These are phyloP conservation scores for Poeciliopsis paucimaculata DNA, from an alignment of 2,797 vertebrate genomes.

Conservation along the genomic window DNA sequence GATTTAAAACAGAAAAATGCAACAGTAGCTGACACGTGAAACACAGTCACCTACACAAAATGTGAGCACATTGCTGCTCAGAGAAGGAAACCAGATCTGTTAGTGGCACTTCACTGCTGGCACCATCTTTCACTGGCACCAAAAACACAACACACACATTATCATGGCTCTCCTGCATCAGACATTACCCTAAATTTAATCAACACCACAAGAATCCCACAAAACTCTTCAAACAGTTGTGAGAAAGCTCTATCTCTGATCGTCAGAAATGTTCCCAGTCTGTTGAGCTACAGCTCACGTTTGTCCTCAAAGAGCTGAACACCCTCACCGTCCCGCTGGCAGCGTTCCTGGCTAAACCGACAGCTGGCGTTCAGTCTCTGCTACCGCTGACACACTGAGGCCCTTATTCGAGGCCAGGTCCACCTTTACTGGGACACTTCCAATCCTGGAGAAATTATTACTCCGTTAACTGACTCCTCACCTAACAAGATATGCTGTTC, in stretches of 20 bases:
- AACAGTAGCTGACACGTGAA: constrained; percentile 14
- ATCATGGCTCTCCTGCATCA: neutral
- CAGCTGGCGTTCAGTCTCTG: constrained; percentile 69
- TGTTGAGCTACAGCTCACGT: neutral
- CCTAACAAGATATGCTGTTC: constrained; percentile 63
- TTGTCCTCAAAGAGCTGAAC: constrained; percentile 12
- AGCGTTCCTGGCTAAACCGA: constrained; percentile 61
- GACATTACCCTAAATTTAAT: neutral
- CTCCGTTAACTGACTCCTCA: constrained; percentile 69
- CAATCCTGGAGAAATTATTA: constrained; percentile 46
- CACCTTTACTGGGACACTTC: constrained; percentile 66
- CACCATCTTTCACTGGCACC: constrained; percentile 61
- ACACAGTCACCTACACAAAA: constrained; percentile 17
- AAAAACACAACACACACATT: constrained; percentile 30
- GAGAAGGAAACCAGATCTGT: constrained; percentile 67
- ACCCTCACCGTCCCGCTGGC: constrained; percentile 48
- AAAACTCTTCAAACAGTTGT: neutral
- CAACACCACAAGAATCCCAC: neutral
- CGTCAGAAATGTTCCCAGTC: neutral
- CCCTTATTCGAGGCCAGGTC: constrained; percentile 46
- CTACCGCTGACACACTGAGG: constrained; percentile 61
- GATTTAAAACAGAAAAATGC: constrained; percentile 28
- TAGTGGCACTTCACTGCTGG: constrained; percentile 61
- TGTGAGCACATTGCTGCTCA: constrained; percentile 32
- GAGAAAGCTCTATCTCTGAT: neutral